These are phyloP conservation scores for Tromatobia lineatoria DNA, from an alignment of 2,888 invertebrate genomes.

Conservation along the genomic window DNA sequence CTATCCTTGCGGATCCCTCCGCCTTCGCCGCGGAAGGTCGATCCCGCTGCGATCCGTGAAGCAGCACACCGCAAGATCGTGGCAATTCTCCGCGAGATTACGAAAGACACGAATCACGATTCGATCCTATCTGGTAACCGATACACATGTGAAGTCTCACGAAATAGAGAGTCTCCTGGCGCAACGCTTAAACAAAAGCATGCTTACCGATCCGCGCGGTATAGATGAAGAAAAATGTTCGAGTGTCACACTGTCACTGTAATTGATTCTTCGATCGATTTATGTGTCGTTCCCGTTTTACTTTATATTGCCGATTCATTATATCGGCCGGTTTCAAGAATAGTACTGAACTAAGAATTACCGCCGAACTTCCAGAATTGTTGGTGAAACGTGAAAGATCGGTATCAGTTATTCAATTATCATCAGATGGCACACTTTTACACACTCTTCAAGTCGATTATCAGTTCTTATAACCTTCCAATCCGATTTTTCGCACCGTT, in stretches of 20 bases:
- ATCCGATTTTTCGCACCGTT: background rate
- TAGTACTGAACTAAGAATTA: background rate
- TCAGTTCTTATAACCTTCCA: background rate
- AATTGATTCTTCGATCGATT: slow-evolving; percentile 53
- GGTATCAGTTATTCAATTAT: background rate
- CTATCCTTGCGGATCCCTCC: slow-evolving; percentile 60
- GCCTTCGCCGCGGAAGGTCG: slow-evolving; percentile 62
- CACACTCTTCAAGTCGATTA: background rate
- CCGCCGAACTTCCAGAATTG: background rate
- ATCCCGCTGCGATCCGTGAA: slow-evolving; percentile 58
- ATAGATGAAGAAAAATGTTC: slow-evolving; percentile 8
- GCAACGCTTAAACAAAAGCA: slow-evolving; percentile 50
- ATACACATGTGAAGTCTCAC: slow-evolving; percentile 54
- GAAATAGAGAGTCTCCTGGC: slow-evolving; percentile 51
- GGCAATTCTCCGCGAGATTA: slow-evolving; percentile 67
- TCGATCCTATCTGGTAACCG: slow-evolving; percentile 56
- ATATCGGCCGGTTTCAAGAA: background rate
- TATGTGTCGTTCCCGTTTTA: slow-evolving; percentile 41
- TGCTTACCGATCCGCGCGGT: slow-evolving; percentile 10
- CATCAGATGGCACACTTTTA: background rate
- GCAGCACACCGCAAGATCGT: slow-evolving; percentile 58
- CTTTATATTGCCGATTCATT: slow-evolving; percentile 25
- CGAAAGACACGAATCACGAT: slow-evolving; percentile 70
- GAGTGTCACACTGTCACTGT: slow-evolving; percentile 50
- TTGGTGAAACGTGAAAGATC: background rate